Evolutionary conservation across 1,140 invertebrate genomes (phyloP).

Genomic region (Calliphora vicina): DNA sequence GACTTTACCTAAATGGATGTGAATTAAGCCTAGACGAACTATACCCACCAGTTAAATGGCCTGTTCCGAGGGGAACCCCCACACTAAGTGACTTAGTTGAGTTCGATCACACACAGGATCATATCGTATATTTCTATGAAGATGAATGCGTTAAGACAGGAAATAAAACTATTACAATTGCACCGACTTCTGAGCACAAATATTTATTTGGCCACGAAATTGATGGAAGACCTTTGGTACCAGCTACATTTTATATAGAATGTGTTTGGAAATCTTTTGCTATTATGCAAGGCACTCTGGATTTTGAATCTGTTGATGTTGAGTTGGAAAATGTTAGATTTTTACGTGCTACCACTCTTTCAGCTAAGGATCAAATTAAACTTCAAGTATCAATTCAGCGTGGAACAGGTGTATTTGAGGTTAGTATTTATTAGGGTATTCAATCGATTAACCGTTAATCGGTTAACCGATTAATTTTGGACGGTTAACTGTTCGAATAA

Average conservation of each 20-base stretch:
- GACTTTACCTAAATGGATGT: slow-evolving; percentile 63
- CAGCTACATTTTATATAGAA: slow-evolving; percentile 86
- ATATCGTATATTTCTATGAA: slow-evolving; percentile 66
- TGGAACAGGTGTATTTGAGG: slow-evolving; percentile 82
- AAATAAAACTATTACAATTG: neutral
- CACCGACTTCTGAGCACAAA: slow-evolving; percentile 72
- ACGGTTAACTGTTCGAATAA: too few relatives aligned
- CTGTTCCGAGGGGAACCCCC: slow-evolving; percentile 80
- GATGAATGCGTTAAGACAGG: slow-evolving; percentile 62
- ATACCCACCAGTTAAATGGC: slow-evolving; percentile 76
- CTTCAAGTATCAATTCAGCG: slow-evolving; percentile 85
- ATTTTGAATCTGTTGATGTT: slow-evolving; percentile 78
- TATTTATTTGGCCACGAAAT: slow-evolving; percentile 87
- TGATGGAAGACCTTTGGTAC: slow-evolving; percentile 86
- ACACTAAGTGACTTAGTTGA: slow-evolving; percentile 79
- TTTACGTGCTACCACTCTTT: slow-evolving; percentile 81
- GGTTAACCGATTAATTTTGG: too few relatives aligned
- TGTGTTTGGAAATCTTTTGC: slow-evolving; percentile 90
- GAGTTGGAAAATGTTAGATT: slow-evolving; percentile 89
- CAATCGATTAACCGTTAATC: too few relatives aligned
- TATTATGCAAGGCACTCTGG: slow-evolving; percentile 73
- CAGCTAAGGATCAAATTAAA: slow-evolving; percentile 73
- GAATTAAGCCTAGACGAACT: slow-evolving; percentile 66
- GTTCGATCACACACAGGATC: slow-evolving; percentile 88
- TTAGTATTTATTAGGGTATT: slow-evolving; percentile 22